These are phyloP conservation scores for Apis cerana DNA, from an alignment of 1,140 invertebrate species.

Conservation along the genomic window DNA sequence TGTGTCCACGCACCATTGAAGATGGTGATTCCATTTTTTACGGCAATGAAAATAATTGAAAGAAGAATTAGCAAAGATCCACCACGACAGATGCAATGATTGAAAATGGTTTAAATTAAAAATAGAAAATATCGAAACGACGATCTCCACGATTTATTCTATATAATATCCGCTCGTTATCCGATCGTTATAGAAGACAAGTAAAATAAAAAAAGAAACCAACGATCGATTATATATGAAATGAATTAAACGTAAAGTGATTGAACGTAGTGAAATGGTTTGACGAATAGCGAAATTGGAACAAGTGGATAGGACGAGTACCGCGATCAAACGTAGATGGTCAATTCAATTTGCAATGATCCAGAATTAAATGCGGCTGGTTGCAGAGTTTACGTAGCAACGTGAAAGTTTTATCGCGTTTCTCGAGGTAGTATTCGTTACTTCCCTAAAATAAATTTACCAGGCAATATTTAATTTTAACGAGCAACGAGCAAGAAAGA, in stretches of 20 bases:
- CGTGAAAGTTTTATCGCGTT: not conserved
- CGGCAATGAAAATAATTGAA: not conserved
- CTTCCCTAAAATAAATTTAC: not conserved
- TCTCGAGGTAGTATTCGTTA: no score
- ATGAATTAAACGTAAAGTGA: not conserved
- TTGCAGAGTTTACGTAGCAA: not conserved
- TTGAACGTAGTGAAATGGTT: not conserved
- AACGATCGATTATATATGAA: no score
- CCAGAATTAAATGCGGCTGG: not conserved
- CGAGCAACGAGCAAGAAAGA: no score
- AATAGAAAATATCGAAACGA: not conserved
- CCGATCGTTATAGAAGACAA: no score
- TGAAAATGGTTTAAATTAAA: not conserved
- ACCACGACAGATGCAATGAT: not conserved
- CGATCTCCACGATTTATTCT: not conserved
- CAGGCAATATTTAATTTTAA: not conserved
- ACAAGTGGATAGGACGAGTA: not conserved
- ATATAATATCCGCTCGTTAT: not conserved
- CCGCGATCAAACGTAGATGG: not conserved
- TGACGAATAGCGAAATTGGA: not conserved
- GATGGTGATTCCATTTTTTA: not conserved
- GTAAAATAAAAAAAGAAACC: no score
- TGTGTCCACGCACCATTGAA: not conserved
- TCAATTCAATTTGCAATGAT: conserved; percentile 6
- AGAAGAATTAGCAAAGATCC: not conserved